Evolutionary conservation across 1,140 invertebrate species (phyloP).

Genomic region (Notospermus geniculatus): DNA sequence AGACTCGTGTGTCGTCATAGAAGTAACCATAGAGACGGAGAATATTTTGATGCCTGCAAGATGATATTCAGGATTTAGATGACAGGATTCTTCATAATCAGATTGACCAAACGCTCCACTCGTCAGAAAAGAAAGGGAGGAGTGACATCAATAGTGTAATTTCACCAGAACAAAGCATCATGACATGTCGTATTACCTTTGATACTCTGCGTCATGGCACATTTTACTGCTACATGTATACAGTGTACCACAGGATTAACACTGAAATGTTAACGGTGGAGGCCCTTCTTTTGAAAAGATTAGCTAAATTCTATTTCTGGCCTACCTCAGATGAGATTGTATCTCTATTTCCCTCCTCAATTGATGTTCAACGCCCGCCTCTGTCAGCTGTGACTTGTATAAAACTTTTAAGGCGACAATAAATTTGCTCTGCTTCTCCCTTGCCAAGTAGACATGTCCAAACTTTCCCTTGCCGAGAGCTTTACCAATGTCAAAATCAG

Average conservation of each 20-base stretch:
- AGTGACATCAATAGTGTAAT: too few relatives aligned
- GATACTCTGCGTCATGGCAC: too few relatives aligned
- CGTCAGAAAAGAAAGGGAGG: too few relatives aligned
- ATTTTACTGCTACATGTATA: too few relatives aligned
- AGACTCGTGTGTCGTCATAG: slow-evolving; percentile 83
- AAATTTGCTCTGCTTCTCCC: slow-evolving; percentile 88
- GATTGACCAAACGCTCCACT: too few relatives aligned
- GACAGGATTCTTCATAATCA: not conserved
- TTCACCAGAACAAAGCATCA: too few relatives aligned
- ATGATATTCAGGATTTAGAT: slow-evolving; percentile 15
- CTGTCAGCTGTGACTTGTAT: slow-evolving; percentile 88
- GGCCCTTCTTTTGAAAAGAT: not conserved
- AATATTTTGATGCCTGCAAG: slow-evolving; percentile 83
- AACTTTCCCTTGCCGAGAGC: slow-evolving; percentile 97
- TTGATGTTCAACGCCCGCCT: slow-evolving; percentile 88
- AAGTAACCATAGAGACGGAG: slow-evolving; percentile 87
- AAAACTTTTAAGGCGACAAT: slow-evolving; percentile 86
- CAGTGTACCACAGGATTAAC: too few relatives aligned
- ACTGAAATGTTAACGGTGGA: too few relatives aligned
- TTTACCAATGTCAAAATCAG: slow-evolving; percentile 92
- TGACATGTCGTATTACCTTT: too few relatives aligned
- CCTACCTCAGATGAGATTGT: slow-evolving; percentile 80
- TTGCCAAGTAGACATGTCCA: slow-evolving; percentile 94
- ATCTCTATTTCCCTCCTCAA: slow-evolving; percentile 94
- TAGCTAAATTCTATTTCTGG: slow-evolving; percentile 10